phyloP scores from a whole-genome alignment of 2,888 invertebrate genomes.

The Vandiemenella viatica region DNA sequence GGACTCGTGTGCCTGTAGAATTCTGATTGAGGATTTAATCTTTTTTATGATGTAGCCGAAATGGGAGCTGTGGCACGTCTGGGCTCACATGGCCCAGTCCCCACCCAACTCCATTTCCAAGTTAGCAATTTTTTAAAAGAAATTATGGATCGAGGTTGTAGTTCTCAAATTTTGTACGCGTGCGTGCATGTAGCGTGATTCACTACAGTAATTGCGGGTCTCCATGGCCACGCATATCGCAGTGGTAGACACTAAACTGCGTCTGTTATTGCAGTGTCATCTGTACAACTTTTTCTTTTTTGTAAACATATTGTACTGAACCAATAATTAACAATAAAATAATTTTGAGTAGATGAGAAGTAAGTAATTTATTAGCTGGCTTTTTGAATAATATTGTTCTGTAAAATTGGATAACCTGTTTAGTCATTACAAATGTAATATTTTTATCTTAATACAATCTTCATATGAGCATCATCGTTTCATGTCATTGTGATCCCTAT shows the following conservation, averaged over 20 bases:
- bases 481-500: no score
- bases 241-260: conserved; percentile 15
- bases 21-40: conserved; percentile 10
- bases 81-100: background rate
- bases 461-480: no score
- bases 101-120: background rate
- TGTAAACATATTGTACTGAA: conserved; percentile 17
- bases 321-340: conserved; percentile 17
- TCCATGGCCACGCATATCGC: no score
- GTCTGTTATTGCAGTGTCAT: conserved; percentile 16
- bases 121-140: background rate
- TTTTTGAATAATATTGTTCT: no score
- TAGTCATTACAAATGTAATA: no score
- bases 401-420: no score
- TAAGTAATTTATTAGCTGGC: no score
- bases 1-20: conserved; percentile 16
- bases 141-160: background rate
- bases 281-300: conserved; percentile 17
- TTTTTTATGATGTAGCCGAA: conserved; percentile 7
- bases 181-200: conserved; percentile 7
- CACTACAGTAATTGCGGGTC: background rate
- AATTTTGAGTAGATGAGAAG: no score
- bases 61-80: background rate
- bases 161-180: conserved; percentile 4
- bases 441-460: no score